phyloP scores from a whole-genome alignment of 2,797 vertebrate genomes.

The Enteromius trimaculatus region DNA sequence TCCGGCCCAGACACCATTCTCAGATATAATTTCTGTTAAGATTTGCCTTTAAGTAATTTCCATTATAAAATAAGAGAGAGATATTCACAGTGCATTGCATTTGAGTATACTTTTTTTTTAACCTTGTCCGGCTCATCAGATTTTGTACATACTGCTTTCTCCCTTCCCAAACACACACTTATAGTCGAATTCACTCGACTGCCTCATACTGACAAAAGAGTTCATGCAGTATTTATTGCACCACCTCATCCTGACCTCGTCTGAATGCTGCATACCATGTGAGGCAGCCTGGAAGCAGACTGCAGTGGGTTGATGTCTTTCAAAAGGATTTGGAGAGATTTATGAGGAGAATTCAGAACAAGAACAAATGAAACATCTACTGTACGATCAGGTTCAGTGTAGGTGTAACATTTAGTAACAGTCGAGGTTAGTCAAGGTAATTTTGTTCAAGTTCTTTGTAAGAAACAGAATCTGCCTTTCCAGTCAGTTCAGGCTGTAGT shows the following conservation, averaged over 20 bases:
- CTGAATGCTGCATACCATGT: slow-evolving; percentile 7
- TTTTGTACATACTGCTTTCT: slow-evolving; percentile 21
- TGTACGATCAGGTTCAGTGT: background rate
- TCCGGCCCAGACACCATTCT: background rate
- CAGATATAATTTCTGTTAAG: background rate
- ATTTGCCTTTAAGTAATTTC: background rate
- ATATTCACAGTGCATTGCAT: slow-evolving; percentile 11
- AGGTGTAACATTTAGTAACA: background rate
- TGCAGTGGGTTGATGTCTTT: slow-evolving; percentile 23
- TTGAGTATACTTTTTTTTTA: slow-evolving; percentile 33
- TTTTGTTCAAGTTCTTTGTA: background rate
- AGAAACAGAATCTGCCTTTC: slow-evolving; percentile 4
- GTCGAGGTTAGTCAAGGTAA: background rate
- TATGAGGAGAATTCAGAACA: background rate
- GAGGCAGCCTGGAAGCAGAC: slow-evolving; percentile 10
- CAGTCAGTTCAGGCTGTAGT: background rate
- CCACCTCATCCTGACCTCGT: slow-evolving; percentile 27
- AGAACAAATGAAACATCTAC: slow-evolving; percentile 5
- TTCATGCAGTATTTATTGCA: slow-evolving; percentile 53
- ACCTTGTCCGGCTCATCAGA: slow-evolving; percentile 19
- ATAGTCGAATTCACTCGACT: slow-evolving; percentile 1
- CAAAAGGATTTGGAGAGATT: slow-evolving; percentile 1
- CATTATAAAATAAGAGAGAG: slow-evolving; percentile 27
- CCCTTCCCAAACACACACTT: slow-evolving; percentile 13
- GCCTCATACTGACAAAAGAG: slow-evolving; percentile 26